phyloP scores from a whole-genome alignment of 2,888 invertebrate species.

The Nemapogon koenigi region DNA sequence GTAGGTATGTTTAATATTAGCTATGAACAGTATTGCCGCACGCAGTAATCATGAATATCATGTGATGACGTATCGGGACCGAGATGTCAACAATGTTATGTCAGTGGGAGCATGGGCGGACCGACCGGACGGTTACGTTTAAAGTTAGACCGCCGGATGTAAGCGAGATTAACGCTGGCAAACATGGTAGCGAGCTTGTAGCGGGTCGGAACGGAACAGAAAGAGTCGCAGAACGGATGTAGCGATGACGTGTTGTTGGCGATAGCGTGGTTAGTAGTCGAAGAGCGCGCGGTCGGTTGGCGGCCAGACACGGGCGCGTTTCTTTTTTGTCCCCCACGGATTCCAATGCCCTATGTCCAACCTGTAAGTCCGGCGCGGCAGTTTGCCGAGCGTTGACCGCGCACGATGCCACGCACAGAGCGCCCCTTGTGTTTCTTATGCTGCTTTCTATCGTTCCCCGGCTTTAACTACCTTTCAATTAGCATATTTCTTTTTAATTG shows the following conservation, averaged over 20 bases:
- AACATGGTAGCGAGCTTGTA: conserved; percentile 3
- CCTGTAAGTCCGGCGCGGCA: conserved; percentile 63
- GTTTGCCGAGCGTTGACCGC: conserved; percentile 62
- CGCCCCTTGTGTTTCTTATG: conserved; percentile 29
- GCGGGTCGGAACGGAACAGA: neutral
- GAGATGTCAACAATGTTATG: too few relatives aligned
- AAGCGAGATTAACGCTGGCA: neutral
- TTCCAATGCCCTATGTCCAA: conserved; percentile 60
- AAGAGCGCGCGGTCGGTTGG: neutral
- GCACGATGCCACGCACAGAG: conserved; percentile 37
- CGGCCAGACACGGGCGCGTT: conserved; percentile 32
- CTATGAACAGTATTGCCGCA: too few relatives aligned
- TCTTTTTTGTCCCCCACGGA: conserved; percentile 55
- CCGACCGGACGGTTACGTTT: too few relatives aligned
- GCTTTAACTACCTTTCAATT: too few relatives aligned
- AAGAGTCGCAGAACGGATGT: conserved; percentile 1
- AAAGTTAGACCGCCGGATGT: conserved; percentile 5
- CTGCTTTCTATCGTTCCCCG: conserved; percentile 1
- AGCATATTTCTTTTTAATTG: too few relatives aligned
- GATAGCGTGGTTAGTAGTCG: conserved; percentile 3
- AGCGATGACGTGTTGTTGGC: conserved; percentile 1
- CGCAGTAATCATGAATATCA: too few relatives aligned
- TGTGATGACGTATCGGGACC: too few relatives aligned
- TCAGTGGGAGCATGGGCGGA: too few relatives aligned
- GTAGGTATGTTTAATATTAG: too few relatives aligned